phyloP scores from a whole-genome alignment of 2,888 invertebrate genomes.

The Tiphia femorata region DNA sequence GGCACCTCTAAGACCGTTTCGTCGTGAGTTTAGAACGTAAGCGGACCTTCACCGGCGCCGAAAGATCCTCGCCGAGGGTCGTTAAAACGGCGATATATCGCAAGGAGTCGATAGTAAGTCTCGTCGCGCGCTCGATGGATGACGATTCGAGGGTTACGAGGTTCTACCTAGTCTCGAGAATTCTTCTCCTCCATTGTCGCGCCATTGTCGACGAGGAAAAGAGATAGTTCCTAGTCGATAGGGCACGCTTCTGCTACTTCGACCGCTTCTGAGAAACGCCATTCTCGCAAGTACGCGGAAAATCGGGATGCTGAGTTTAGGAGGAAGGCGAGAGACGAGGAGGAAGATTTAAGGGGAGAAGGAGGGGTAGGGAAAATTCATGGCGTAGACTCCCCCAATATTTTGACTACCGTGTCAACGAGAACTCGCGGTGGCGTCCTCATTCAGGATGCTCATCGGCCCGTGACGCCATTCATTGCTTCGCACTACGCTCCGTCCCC shows the following conservation, averaged over 20 bases:
- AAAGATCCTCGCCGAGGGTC: no score
- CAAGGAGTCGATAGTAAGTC: no score
- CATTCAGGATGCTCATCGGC: slow-evolving; percentile 64
- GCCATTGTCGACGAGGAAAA: no score
- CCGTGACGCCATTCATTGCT: slow-evolving; percentile 57
- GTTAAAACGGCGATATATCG: no score
- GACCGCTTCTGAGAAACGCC: background rate
- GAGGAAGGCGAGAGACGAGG: slow-evolving; percentile 16
- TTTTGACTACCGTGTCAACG: slow-evolving; percentile 68
- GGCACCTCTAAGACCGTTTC: no score
- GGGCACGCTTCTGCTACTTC: background rate
- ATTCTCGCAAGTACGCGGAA: no score
- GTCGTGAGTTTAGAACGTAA: no score
- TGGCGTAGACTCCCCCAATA: slow-evolving; percentile 62
- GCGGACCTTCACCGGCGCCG: no score
- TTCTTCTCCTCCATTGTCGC: background rate
- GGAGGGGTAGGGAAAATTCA: background rate
- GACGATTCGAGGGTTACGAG: background rate
- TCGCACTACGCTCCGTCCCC: no score
- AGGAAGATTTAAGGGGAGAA: slow-evolving; percentile 36
- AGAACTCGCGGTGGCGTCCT: slow-evolving; percentile 39
- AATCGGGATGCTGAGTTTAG: no score
- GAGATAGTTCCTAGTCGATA: background rate
- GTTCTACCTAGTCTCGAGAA: background rate
- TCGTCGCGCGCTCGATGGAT: no score